Conservation (phyloP, 2,888 invertebrate species). For the Epinotia ramella region DNA sequence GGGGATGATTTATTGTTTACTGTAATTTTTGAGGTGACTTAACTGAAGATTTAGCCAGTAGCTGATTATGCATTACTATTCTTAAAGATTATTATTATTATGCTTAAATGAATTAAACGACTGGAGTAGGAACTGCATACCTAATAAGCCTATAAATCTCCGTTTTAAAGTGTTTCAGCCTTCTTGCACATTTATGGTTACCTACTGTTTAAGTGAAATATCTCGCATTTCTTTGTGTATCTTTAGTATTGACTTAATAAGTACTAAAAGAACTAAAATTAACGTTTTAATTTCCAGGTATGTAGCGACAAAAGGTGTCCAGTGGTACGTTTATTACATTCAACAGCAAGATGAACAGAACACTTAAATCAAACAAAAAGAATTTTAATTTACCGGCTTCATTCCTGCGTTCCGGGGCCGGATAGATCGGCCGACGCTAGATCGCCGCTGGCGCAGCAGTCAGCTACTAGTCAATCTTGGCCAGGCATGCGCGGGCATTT, state of each 20-base stretch:
- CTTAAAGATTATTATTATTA: background rate
- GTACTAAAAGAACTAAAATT: conserved; percentile 13
- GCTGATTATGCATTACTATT: background rate
- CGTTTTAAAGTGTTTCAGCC: background rate
- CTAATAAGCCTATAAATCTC: background rate
- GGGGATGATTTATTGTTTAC: conserved; percentile 47
- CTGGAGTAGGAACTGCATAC: background rate
- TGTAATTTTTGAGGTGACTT: conserved; percentile 47
- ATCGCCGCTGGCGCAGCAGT: conserved; percentile 78
- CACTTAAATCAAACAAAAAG: conserved; percentile 77
- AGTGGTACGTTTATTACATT: conserved; percentile 63
- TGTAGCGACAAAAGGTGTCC: conserved; percentile 43
- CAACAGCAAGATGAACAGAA: conserved; percentile 66
- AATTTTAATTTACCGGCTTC: conserved; percentile 78
- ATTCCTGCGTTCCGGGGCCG: conserved; percentile 71
- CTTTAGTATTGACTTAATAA: background rate
- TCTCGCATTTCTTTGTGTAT: background rate
- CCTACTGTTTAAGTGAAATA: too few species aligned
- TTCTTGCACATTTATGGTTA: background rate
- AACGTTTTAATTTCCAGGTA: conserved; percentile 45
- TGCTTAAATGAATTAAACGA: background rate
- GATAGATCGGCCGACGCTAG: conserved; percentile 73
- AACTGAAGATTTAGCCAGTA: conserved; percentile 31
- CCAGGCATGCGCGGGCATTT: conserved; percentile 81
- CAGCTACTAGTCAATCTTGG: conserved; percentile 83